Base-by-base conservation (phyloP, 2,113 vertebrate genomes). In the Phainopepla nitens region DNA sequence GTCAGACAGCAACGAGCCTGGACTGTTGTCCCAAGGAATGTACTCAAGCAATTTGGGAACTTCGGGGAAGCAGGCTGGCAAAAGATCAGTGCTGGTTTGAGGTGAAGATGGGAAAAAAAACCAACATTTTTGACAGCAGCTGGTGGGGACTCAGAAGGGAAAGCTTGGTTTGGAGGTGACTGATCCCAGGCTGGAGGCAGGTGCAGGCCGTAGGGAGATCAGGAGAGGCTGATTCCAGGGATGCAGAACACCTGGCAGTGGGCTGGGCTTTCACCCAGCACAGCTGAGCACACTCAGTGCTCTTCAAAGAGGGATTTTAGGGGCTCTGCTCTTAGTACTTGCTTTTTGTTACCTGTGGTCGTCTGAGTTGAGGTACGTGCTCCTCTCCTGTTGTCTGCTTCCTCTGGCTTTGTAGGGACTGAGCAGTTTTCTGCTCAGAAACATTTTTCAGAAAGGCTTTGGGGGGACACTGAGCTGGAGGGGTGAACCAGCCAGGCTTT, bases 301-400 rank as follows among this genome's bases (percentile, higher is more conserved):
- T 25, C 58, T 44, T 21, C 13, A 21, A 56, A 42, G 24, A 44
- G 54, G 36, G 14, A 3, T 11, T 49, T 60, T 3, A 22, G 60
- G 60, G 15, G 11, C 17, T 60, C 16, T 51, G 62, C 44, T 72
- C 5, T 41, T 6, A 0, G 0, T 13, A 0, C 0, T 19, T 60
- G 41, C 11, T 35, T 12, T 56, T 28, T 44, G 2, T 22, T 36
- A 5, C 13, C 4, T 3, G 0, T 24, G 0, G 1, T 7, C 2
- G 0, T 11, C 41, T 49, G 5, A 49, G 4, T 14, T 11, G 6
- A 50, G 62, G 1, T 41, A 4, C 0, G 14, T 76, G 0, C 19
- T 36, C 11, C 10, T 21, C 3, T 24, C 9, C 6, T 9, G 13
- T 1, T 2, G 2, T 24, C 35, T 58, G 7, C 24, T 41, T 21